Conservation (phyloP, 2,888 invertebrate species). For the Patella pellucida region DNA sequence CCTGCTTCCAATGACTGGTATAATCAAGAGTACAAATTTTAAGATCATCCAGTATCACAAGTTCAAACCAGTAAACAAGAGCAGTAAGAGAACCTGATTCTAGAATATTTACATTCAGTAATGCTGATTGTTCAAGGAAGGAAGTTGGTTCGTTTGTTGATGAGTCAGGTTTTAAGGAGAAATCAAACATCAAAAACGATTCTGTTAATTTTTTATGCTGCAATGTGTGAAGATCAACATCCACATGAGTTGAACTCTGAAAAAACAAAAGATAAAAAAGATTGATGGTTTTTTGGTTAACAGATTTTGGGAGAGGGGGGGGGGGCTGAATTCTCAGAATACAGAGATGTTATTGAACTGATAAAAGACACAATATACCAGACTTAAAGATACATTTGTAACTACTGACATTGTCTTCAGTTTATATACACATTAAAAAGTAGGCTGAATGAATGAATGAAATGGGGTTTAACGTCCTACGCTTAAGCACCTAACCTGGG, state of each 20-base stretch:
- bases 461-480: no score
- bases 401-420: background rate
- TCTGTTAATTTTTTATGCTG: constrained; percentile 54
- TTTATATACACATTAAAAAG: background rate
- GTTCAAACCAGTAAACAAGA: constrained; percentile 63
- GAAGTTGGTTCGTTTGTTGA: constrained; percentile 34
- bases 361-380: no score
- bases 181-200: constrained; percentile 54
- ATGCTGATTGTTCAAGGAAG: constrained; percentile 40
- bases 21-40: constrained; percentile 51
- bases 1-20: constrained; percentile 58
- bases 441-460: no score
- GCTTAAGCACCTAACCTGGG: no score
- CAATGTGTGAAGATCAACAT: constrained; percentile 57
- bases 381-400: background rate
- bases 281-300: background rate
- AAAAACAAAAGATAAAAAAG: constrained; percentile 23
- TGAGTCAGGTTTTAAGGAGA: constrained; percentile 47
- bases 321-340: no score
- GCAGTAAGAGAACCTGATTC: constrained; percentile 55
- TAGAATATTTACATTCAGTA: constrained; percentile 40
- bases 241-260: constrained; percentile 61
- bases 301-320: no score
- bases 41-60: constrained; percentile 43
- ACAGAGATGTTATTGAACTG: no score